phyloP scores from a whole-genome alignment of 2,797 vertebrate genomes.

The Tragopan temminckii region DNA sequence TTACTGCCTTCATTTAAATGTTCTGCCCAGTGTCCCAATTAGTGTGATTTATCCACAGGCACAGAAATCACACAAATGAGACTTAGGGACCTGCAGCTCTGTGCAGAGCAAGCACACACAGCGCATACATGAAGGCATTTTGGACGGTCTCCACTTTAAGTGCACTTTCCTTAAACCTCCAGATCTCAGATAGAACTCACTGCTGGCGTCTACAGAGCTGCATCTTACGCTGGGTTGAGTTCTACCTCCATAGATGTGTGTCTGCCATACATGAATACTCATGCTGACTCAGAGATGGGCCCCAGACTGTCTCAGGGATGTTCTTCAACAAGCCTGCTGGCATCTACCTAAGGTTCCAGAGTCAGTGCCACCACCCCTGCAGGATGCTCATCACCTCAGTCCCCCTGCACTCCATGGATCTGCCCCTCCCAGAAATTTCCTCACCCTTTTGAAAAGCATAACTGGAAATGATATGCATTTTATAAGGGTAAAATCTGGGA shows the following conservation, averaged over 20 bases:
- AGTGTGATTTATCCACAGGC: not conserved
- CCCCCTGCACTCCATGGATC: not conserved
- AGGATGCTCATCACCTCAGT: fast-evolving
- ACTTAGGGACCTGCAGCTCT: not conserved
- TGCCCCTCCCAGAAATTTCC: not conserved
- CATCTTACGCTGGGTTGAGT: fast-evolving
- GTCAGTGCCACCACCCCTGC: fast-evolving
- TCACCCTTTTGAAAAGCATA: not conserved
- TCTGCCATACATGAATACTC: fast-evolving
- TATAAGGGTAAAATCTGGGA: not conserved
- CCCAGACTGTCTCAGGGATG: fast-evolving
- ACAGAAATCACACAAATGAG: not conserved
- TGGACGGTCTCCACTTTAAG: not conserved
- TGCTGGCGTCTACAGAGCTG: not conserved
- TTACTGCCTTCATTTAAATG: not conserved
- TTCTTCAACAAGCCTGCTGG: not conserved
- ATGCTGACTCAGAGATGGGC: not conserved
- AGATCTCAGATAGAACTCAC: fast-evolving
- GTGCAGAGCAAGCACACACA: fast-evolving
- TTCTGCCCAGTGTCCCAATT: not conserved
- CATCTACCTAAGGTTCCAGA: too few relatives aligned
- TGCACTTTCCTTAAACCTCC: not conserved
- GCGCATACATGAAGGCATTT: not conserved
- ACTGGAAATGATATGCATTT: not conserved
- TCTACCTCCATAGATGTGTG: fast-evolving